A percentile compares a stretch with the other conserved stretches of the same genome.
Evolutionary conservation across 1,140 invertebrate species (phyloP).

Genomic region (Brachystomella parvula): DNA sequence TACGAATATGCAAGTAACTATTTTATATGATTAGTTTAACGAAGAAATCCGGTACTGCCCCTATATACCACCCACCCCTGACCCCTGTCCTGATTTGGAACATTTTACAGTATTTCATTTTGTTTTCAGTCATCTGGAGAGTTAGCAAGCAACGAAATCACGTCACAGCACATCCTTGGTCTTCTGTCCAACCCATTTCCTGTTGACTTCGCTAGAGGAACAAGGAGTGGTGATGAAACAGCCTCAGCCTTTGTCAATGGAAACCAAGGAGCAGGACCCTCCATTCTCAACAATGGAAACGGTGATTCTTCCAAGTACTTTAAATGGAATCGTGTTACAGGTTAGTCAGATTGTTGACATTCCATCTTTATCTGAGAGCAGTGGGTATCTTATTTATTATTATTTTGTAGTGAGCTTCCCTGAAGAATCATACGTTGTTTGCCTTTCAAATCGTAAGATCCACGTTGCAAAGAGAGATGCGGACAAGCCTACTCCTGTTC

Average conservation of each 20-base stretch:
- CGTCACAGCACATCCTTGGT: conserved; percentile 17
- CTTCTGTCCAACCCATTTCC: conserved; percentile 22
- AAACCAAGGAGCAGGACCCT: neutral
- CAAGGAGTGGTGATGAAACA: neutral
- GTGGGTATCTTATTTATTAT: conserved; percentile 11
- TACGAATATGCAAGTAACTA: neutral
- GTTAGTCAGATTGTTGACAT: conserved; percentile 8
- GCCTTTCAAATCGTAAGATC: conserved; percentile 74
- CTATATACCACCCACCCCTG: too few relatives aligned
- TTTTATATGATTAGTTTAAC: too few relatives aligned
- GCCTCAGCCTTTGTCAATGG: conserved; percentile 8
- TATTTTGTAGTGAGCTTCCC: conserved; percentile 60
- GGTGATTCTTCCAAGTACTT: conserved; percentile 3
- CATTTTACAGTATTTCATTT: conserved; percentile 12
- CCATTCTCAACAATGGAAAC: neutral
- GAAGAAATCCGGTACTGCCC: too few relatives aligned
- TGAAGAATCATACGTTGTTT: conserved; percentile 72
- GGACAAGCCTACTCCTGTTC: too few relatives aligned
- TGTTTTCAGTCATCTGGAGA: conserved; percentile 66
- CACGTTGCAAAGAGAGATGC: conserved; percentile 59
- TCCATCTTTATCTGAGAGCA: neutral
- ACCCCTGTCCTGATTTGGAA: neutral
- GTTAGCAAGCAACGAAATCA: conserved; percentile 52
- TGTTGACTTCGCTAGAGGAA: conserved; percentile 15
- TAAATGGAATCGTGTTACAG: conserved; percentile 33